Evolutionary conservation across 2,113 vertebrate species (phyloP), one percentile per base, ranked within the genome.

Genomic region (Peromyscus maniculatus): DNA sequence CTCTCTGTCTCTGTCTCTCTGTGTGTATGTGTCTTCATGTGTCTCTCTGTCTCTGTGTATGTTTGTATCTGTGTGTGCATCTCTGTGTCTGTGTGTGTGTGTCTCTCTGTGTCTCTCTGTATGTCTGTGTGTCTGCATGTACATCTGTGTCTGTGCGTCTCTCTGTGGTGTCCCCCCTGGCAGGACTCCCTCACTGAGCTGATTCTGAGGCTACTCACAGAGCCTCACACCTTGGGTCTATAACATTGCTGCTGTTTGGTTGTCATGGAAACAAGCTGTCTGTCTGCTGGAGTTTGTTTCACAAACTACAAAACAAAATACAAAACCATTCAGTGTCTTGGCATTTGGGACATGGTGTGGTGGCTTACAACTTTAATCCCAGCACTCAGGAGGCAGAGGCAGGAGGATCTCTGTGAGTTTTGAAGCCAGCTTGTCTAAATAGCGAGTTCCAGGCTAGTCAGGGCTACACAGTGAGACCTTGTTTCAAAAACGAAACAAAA

Each of bases 101-200:
- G 22, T 49, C 3, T 77, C 2, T 77, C 10, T 13, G 9, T 77
- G 43, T 3, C 1, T 33, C 13, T 46, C 0, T 11, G 28, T 12
- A 0, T 5, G 0, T 4, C 13, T 1, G 1, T 19, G 16, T 21
- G 43, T 11, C 28, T 7, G 21, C 5, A 1, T 3, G 0, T 11
- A 16, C 0, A 7, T 16, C 19, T 11, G 33, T 10, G 39, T 78
- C 5, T 78, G 75, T 31, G 46, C 13, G 55, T 55, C 55, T 55
- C 55, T 55, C 55, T 49, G 79, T 82, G 55, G 19, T 59, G 17
- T 59, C 6, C 26, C 43, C 39, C 0, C 2, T 4, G 22, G 15
- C 39, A 31, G n/a, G 16, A 15, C 72, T 57, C 91, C 36, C 64
- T 74, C 26, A 26, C 86, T 66, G 28, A 6, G 49, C 11, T 0